Evolutionary conservation across 2,797 vertebrate species (phyloP), one percentile per base, ranked within the genome.

Genomic region (Chelidonichthys spinosus): DNA sequence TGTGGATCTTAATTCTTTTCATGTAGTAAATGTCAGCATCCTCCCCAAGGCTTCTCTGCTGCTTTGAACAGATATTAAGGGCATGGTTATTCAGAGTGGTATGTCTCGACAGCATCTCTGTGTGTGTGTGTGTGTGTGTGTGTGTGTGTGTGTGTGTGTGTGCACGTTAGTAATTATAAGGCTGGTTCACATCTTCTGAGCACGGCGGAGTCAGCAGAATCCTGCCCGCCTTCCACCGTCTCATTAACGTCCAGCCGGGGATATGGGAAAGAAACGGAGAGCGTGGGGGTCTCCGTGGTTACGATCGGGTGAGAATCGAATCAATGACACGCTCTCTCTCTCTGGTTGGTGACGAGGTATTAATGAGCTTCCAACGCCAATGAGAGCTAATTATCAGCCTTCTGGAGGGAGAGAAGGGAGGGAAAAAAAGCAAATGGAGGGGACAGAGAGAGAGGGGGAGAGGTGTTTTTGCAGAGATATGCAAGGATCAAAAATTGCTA

Each of bases 351-450:
- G 90, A 87, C 81, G 76, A 90, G 82, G 78, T 90, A 90, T 90
- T 94, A 93, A 94, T 91, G 90, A 92, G 90, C 90, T 90, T 87
- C 88, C 85, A 85, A 81, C 40, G 58, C 86, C 88, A 88, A 88
- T 85, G 86, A 88, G 85, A 89, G 82, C 84, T 92, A 92, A 94
- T 94, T 92, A 93, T 90, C 78, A 87, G 78, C 55, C 72, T 84
- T 86, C 63, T 77, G 66, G 74, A 86, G 56, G 40, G 53, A 78
- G 54, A 59, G 39, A 44, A 55, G 54, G 32, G 14, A 44, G 53
- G 54, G 32, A 11, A 50, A 50, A 66, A 37, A 76, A 78, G 82
- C 43, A 77, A 81, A 85, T 50, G 32, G 39, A 35, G 18, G 50
- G 42, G 32, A 53, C 18, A 55, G 7, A 67, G 15, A 69, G 42